Base-by-base conservation (phyloP, 37 sponge, comb jelly and placozoan species). In the Aplysina aerophoba region DNA sequence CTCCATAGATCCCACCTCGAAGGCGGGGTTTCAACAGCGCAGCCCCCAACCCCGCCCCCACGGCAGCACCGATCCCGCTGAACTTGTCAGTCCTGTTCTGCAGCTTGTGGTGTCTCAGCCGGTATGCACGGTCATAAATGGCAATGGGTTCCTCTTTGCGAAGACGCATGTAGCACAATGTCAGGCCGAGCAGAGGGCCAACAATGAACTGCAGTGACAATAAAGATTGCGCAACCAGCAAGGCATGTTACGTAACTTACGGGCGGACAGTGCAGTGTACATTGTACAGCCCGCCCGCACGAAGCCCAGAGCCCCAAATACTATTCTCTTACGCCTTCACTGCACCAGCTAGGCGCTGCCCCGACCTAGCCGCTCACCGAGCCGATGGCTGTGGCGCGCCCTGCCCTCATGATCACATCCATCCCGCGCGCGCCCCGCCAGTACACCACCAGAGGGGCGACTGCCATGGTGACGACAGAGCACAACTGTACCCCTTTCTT, bases 121-220 rank as follows among this genome's bases (percentile, higher is more conserved):
- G 78, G 25, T 75, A 75, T 53, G 78, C 78, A 40, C 78, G 31
- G 78, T 75, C 78, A 25, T 75, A 75, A 3, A 75, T 24, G 54
- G 53, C 78, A 40, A 75, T 75, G 44, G 41, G 78, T 16, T 75
- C 78, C 13, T 53, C 78, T 2, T 50, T 50, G 54, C 40, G 44
- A 22, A 75, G 78, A 40, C 5, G 14, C 44, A 41, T 41, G 21
- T 40, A 75, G n/a, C 54, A 17, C 50, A 40, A 1, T 15, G 4
- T 0, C 3, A 53, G 1, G 5, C 54, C 78, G 16, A 75, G 39
- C 54, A 40, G 53, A 25, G 78, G 78, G 20, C 78, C 78, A 40
- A 41, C 78, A 19, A 75, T 17, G n/a, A 75, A 40, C 78, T 75
- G 41, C 0, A 50, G 22, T 40, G 25, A 53, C 16, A 75, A 36